Base-by-base conservation (phyloP, 2,113 vertebrate genomes). In the Gulo gulo region DNA sequence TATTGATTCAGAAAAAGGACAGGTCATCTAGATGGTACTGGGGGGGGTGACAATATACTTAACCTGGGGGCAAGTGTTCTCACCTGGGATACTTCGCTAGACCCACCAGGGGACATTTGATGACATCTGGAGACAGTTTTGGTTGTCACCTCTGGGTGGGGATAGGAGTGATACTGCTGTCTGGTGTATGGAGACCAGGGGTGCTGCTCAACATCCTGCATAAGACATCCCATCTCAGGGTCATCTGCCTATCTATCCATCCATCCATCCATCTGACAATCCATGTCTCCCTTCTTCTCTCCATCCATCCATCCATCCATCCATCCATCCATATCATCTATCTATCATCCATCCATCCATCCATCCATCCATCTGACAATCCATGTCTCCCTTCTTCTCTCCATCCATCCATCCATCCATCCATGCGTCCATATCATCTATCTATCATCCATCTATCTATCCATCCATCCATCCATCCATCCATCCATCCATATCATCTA, bases 21-120 rank as follows among this genome's bases (percentile, higher is more conserved):
- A 24, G 13, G 7, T 24, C 52, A 7, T 1, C 1, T 15, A 16
- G 26, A 39, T 3, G 16, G 39, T 4, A 16, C 7, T 9, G 8
- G 7, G 12, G 12, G 13, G 7, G 20, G 63, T 24, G 69, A 10
- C 18, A 13, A 26, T 14, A 16, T 16, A 3, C 18, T 4, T 23
- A 34, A 26, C 36, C 1, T 36, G 39, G 16, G 63, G 63, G 31
- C 16, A 34, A 67, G 4, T 7, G 42, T 36, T 26, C 21, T 67
- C 45, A 1, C 47, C 34, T 8, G 0, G 34, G 7, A 50, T 14
- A 14, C 23, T 50, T 12, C 13, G 16, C n/a, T 24, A 13, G 0
- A 10, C 14, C 11, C 42, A 23, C 42, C 84, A 10, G 21, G 4
- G 59, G 24, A 31, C 16, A 4, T 11, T 67, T 67, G 63, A 31